These are phyloP conservation scores for Harpegnathos saltator DNA, from an alignment of 1,140 invertebrate genomes.

Conservation along the genomic window DNA sequence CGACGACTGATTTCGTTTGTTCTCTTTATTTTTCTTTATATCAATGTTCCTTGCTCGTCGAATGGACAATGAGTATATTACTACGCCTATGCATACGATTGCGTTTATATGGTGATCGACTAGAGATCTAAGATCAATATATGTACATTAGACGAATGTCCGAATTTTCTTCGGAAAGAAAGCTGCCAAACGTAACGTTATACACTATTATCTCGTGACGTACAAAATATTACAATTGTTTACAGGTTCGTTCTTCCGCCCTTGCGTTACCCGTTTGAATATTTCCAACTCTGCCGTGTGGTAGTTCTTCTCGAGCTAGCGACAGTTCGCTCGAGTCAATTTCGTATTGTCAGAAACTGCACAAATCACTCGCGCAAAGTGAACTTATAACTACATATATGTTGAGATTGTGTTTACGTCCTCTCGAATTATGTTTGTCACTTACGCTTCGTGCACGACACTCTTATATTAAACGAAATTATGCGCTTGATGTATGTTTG, in stretches of 20 bases:
- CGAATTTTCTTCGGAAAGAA: not conserved
- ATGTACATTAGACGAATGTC: not conserved
- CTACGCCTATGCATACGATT: not conserved
- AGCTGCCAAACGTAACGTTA: conserved; percentile 30
- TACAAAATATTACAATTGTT: not conserved
- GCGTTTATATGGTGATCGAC: not conserved
- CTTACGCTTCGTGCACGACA: too few species aligned
- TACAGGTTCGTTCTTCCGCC: not conserved
- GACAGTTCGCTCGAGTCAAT: too few species aligned
- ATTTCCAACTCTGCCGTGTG: not conserved
- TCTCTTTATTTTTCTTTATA: not conserved
- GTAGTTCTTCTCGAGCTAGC: too few species aligned
- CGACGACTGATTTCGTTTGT: not conserved
- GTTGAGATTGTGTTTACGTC: too few species aligned
- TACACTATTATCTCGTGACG: not conserved
- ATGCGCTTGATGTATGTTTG: too few species aligned
- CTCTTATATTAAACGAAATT: too few species aligned
- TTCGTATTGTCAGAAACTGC: too few species aligned
- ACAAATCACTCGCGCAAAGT: too few species aligned
- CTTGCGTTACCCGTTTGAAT: not conserved
- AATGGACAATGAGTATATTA: not conserved
- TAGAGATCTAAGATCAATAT: not conserved
- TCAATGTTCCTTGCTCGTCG: conserved; percentile 32
- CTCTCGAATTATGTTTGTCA: too few species aligned
- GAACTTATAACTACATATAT: too few species aligned